Base-by-base conservation (phyloP, 2,888 invertebrate genomes). In the Drosophila helvetica region DNA sequence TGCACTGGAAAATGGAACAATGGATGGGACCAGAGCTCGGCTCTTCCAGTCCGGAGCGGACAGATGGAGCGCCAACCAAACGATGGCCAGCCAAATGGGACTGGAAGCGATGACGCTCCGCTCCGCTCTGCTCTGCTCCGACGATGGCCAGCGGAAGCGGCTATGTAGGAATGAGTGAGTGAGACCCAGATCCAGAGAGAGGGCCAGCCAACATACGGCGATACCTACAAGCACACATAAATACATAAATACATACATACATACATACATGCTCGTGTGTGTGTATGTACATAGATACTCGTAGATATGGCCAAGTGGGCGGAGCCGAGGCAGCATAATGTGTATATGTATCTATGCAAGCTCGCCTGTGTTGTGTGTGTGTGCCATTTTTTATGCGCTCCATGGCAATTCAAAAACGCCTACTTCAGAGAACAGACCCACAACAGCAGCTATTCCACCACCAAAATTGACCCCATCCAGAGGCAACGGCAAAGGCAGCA, bases 321-420 rank as follows among this genome's bases (percentile, higher is more conserved):
- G 91, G 91, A 91, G 91, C 89, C 86, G 90, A 77, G 74, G 30
- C 63, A 78, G 78, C 75, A 78, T 86, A 80, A 90, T 88, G 83
- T 89, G 83, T 73, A 69, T 58, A 60, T 67, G 74, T 74, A 52
- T 83, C 59, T 80, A 61, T 75, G 60, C 74, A 64, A 51, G 68
- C 19, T 52, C 62, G 46, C 33, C 25, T 27, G 30, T 25, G 22
- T n/a, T 51, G 15, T 53, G 19, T 33, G 17, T 70, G 33, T 47
- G 76, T 77, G 75, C 67, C 75, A 74, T 86, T 86, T 84, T 88
- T 86, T 81, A 88, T 88, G 84, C 67, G 70, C 83, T 88, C 65
- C 74, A 86, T 79, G 80, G 81, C 84, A 89, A 86, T 88, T 89
- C 86, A 87, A 86, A 81, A 89, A 90, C 90, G 91, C 90, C 89